Conservation (phyloP, 2,113 vertebrate genomes). For the Neofelis nebulosa region DNA sequence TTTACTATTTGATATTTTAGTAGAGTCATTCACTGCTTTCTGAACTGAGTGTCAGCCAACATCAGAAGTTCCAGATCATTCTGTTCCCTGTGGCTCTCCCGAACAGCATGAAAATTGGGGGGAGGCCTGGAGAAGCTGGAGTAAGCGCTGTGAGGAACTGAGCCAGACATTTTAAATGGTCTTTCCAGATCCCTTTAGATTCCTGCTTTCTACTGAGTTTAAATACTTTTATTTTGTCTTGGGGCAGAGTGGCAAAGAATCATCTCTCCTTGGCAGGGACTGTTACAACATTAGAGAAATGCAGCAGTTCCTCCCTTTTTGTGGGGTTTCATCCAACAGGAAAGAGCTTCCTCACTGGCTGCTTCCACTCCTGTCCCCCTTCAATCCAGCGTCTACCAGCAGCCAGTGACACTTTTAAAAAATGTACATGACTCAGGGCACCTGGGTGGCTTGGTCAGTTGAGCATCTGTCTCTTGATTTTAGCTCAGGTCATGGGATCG, state of each 20-base stretch:
- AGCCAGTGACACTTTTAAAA: not conserved
- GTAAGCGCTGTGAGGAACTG: not conserved
- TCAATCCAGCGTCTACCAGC: not conserved
- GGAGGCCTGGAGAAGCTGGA: not conserved
- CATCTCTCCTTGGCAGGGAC: not conserved
- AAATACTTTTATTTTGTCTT: not conserved
- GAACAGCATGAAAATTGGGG: not conserved
- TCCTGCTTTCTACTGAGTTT: not conserved
- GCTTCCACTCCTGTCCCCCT: not conserved
- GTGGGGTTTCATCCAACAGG: not conserved
- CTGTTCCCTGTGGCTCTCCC: not conserved
- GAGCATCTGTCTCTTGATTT: no score
- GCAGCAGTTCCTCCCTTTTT: not conserved
- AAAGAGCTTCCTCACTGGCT: not conserved
- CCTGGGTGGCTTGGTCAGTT: no score
- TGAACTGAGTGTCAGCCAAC: constrained; percentile 3
- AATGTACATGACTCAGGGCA: not conserved
- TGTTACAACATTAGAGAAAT: not conserved
- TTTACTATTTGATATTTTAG: constrained; percentile 25
- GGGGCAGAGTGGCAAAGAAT: no score
- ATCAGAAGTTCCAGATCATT: not conserved
- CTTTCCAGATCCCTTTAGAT: not conserved
- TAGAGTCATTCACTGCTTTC: not conserved
- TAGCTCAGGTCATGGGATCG: no score
- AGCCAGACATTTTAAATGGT: not conserved